Evolutionary conservation across 2,797 vertebrate species (phyloP), one percentile per base, ranked within the genome.

Genomic region (Geotria australis): DNA sequence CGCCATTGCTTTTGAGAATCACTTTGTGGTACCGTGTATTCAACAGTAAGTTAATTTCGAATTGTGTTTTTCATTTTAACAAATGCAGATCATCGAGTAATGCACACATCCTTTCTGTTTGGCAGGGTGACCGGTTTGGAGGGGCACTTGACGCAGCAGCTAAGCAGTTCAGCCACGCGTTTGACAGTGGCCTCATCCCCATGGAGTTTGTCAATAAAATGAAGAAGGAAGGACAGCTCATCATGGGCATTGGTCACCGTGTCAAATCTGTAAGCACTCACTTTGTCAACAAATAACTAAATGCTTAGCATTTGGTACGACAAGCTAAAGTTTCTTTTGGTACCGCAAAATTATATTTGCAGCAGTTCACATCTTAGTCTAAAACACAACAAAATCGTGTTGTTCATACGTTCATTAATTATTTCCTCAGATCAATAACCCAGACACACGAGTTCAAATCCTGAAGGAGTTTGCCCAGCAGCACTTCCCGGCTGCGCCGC

Each of bases 181-280:
- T 95, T 7, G 89, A 96, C 69, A 88, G 85, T 2, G 79, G 89
- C 59, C 80, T 88, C 63, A 79, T 95, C 65, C 81, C 89, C 10
- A 96, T 96, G 89, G 89, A 96, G 66, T 96, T 95, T 64, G 89
- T 96, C 64, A 96, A 96, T 69, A 96, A 93, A 72, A 96, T 96
- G 89, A 96, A 96, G 69, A 96, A 94, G 58, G 89, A 95, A 46
- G 89, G 89, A 6, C 88, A 78, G 59, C 74, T 96, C 60, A 96
- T 96, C 63, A 96, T 96, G 89, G 89, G 89, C 57, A 96, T 96
- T 3, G 89, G 89, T 48, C 89, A 96, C 72, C 51, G 89, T 62
- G 85, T 96, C 13, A 96, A 96, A 67, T 96, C 88, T 1, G 89
- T 88, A 67, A 73, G 78, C 57, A 5, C 24, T 38, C 57, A 5